phyloP scores from a whole-genome alignment of 2,888 invertebrate genomes.

The Seira musarum region DNA sequence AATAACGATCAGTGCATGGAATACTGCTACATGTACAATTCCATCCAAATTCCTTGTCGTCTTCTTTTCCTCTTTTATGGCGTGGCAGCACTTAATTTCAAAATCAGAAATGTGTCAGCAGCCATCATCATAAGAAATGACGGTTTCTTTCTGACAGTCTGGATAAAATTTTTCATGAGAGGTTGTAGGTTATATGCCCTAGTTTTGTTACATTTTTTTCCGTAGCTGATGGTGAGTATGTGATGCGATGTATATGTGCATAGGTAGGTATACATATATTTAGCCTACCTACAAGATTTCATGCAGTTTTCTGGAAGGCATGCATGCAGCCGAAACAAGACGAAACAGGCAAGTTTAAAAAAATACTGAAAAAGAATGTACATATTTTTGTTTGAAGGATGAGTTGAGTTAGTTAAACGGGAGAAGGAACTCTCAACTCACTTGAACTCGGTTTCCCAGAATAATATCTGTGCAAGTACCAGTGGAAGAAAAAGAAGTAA shows the following conservation, averaged over 20 bases:
- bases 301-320: too few relatives aligned
- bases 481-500: slow-evolving; percentile 49
- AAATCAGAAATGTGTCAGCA: slow-evolving; percentile 60
- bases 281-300: too few relatives aligned
- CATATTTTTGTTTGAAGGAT: too few relatives aligned
- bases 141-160: slow-evolving; percentile 46
- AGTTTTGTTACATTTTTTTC: slow-evolving; percentile 50
- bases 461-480: slow-evolving; percentile 54
- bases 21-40: too few relatives aligned
- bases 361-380: too few relatives aligned
- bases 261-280: too few relatives aligned
- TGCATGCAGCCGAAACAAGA: too few relatives aligned
- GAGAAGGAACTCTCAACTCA: too few relatives aligned
- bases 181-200: slow-evolving; percentile 21
- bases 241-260: too few relatives aligned
- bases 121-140: slow-evolving; percentile 42
- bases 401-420: too few relatives aligned
- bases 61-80: slow-evolving; percentile 34
- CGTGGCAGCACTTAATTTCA: slow-evolving; percentile 48
- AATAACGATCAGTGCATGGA: slow-evolving; percentile 9
- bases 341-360: too few relatives aligned
- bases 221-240: too few relatives aligned
- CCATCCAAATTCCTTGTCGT: slow-evolving; percentile 46
- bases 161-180: slow-evolving; percentile 31
- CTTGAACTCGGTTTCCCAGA: slow-evolving; percentile 4